A percentile compares a stretch with the other conserved stretches of the same genome.
Conservation (phyloP, 2,113 vertebrate species). For the Montifringilla adamsi region DNA sequence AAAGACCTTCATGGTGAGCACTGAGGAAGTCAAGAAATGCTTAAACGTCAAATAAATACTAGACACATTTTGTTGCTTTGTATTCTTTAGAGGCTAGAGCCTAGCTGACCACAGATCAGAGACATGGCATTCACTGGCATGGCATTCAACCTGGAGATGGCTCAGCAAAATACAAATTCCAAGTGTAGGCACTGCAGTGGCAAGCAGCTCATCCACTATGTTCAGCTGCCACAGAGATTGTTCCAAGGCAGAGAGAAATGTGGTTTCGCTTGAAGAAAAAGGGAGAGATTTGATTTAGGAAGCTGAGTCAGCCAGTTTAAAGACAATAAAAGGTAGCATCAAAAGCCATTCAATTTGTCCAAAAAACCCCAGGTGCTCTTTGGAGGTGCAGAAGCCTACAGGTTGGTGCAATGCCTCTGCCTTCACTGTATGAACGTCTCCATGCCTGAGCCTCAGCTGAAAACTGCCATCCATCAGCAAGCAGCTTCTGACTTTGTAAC, state of each 20-base stretch:
- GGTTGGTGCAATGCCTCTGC: not conserved
- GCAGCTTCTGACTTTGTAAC: not conserved
- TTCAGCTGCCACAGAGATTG: not conserved
- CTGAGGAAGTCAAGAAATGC: not conserved
- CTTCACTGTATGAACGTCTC: not conserved
- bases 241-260: not conserved
- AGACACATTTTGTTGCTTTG: not conserved
- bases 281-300: not conserved
- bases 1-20: not conserved
- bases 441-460: fast-evolving
- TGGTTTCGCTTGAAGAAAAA: not conserved
- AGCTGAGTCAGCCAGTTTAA: not conserved
- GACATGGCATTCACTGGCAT: not conserved
- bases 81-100: not conserved
- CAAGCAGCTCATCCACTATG: not conserved
- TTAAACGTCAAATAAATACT: not conserved
- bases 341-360: not conserved
- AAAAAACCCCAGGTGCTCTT: not conserved
- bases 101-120: not conserved
- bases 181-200: not conserved
- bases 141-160: not conserved
- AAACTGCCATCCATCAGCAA: not conserved
- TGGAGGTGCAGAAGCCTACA: not conserved
- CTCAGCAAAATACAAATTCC: not conserved
- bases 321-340: not conserved